Percentiles rank a stretch among this genome's conserved stretches.
phyloP scores from a whole-genome alignment of 64 coral and sea anemone genomes.

The Montipora foliosa region DNA sequence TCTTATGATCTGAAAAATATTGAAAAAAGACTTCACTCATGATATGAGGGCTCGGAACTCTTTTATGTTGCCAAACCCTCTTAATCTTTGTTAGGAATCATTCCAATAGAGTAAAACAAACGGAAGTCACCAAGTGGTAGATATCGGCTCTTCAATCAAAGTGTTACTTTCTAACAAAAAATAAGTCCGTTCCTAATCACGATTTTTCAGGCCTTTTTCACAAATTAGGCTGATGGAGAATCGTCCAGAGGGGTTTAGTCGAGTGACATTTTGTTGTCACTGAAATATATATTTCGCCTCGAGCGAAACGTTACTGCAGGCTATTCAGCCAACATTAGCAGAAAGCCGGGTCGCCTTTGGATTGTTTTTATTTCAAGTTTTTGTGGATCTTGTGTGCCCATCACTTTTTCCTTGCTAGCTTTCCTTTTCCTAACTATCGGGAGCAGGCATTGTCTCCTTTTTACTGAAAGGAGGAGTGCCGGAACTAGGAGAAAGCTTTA shows the following conservation, averaged over 20 bases:
- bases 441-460: not conserved
- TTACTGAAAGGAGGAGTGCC: too few relatives aligned
- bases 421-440: not conserved
- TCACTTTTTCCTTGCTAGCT: not conserved
- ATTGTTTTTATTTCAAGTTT: not conserved
- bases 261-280: too few relatives aligned
- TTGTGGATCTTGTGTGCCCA: not conserved
- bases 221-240: too few relatives aligned
- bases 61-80: not conserved
- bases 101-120: not conserved
- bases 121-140: not conserved
- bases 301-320: too few relatives aligned
- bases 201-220: not conserved
- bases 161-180: not conserved
- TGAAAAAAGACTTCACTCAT: not conserved
- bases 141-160: not conserved
- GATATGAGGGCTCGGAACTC: not conserved
- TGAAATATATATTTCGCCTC: too few relatives aligned
- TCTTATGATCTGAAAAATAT: not conserved
- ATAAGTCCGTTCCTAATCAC: not conserved
- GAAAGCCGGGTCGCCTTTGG: not conserved
- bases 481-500: too few relatives aligned
- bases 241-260: too few relatives aligned
- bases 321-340: too few relatives aligned
- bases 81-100: not conserved